phyloP scores from a whole-genome alignment of 2,113 vertebrate species.

The Leptobrachium leishanense region DNA sequence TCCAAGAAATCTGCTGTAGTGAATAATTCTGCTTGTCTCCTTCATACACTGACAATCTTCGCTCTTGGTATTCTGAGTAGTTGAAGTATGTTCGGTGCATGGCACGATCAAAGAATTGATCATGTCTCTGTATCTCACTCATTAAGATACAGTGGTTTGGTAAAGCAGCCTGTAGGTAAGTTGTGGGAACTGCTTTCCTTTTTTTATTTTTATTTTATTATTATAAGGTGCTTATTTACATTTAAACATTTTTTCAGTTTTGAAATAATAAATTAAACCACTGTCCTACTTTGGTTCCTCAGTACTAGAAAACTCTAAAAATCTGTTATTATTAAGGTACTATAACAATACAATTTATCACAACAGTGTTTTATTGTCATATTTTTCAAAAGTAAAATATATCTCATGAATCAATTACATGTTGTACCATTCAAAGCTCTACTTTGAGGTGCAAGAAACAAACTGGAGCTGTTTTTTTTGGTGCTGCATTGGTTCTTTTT shows the following conservation, averaged over 20 bases:
- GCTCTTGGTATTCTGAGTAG: neutral
- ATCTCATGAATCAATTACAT: neutral
- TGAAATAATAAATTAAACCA: conserved; percentile 27
- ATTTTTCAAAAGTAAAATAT: neutral
- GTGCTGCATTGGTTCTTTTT: conserved; percentile 32
- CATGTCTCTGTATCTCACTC: too few species aligned
- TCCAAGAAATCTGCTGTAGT: too few species aligned
- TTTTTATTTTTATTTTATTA: conserved; percentile 16
- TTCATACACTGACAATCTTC: neutral
- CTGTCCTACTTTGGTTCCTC: conserved; percentile 12
- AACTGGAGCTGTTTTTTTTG: neutral
- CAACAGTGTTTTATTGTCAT: neutral
- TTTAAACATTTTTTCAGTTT: conserved; percentile 33
- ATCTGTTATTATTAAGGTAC: conserved; percentile 8
- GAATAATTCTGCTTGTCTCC: neutral
- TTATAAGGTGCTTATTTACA: conserved; percentile 16
- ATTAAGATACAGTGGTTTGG: neutral
- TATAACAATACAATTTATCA: neutral
- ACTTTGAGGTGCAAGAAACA: neutral
- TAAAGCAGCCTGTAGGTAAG: neutral
- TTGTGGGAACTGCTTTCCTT: too few species aligned
- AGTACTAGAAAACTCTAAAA: conserved; percentile 4
- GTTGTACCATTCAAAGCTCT: neutral
- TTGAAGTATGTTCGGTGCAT: too few species aligned
- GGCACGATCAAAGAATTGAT: too few species aligned